phyloP scores from a whole-genome alignment of 1,140 invertebrate species.

The Drosophila busckii region DNA sequence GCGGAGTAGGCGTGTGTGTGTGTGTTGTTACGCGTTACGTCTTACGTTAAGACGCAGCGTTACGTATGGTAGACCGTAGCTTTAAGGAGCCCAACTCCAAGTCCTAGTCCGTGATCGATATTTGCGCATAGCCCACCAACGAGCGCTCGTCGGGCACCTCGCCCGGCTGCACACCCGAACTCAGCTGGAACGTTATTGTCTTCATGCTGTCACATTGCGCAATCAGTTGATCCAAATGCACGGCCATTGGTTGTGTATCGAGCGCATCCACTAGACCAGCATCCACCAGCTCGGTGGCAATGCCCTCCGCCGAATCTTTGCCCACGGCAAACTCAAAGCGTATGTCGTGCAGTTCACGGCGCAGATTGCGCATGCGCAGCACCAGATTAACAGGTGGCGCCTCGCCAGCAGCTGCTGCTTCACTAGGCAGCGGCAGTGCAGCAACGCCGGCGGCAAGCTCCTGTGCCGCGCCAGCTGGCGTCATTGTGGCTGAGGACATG shows the following conservation, averaged over 20 bases:
- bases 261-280: constrained; percentile 95
- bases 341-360: constrained; percentile 97
- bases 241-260: constrained; percentile 93
- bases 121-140: constrained; percentile 96
- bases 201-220: constrained; percentile 83
- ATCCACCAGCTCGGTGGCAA: constrained; percentile 94
- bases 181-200: constrained; percentile 94
- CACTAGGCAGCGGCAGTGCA: constrained; percentile 55
- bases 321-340: constrained; percentile 96
- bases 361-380: constrained; percentile 91
- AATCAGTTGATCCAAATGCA: constrained; percentile 95
- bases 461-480: constrained; percentile 31
- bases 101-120: constrained; percentile 91
- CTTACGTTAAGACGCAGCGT: too few relatives aligned
- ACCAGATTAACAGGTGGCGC: constrained; percentile 85
- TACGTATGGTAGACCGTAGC: too few relatives aligned
- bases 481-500: constrained; percentile 53
- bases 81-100: constrained; percentile 36
- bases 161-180: constrained; percentile 84
- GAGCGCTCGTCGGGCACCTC: constrained; percentile 96
- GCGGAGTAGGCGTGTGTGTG: constrained; percentile 23
- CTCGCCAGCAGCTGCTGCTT: constrained; percentile 31
- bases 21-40: too few relatives aligned
- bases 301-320: constrained; percentile 95
- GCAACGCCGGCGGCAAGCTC: constrained; percentile 53